These are phyloP conservation scores for Thamnophis sirtalis DNA, from an alignment of 2,113 vertebrate species.

Conservation along the genomic window DNA sequence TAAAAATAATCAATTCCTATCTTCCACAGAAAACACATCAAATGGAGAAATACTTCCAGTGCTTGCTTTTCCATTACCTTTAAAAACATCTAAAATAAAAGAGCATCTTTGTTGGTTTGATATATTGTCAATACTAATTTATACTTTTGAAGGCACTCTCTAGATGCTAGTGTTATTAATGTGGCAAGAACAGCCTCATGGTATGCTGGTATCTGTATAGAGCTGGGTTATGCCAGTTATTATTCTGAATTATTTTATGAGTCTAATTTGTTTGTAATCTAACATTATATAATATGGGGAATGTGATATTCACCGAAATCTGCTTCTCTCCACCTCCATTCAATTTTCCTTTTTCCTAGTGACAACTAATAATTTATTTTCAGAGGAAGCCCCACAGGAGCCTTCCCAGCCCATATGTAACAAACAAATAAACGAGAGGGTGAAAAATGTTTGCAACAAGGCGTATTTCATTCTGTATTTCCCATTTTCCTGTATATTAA, in stretches of 20 bases:
- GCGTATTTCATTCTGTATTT: not conserved
- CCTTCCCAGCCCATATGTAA: not conserved
- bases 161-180: not conserved
- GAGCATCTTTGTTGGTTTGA: not conserved
- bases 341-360: not conserved
- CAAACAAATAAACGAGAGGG: not conserved
- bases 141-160: not conserved
- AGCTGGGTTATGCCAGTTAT: not conserved
- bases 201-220: not conserved
- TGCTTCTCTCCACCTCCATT: not conserved
- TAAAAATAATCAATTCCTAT: conserved; percentile 13
- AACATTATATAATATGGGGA: not conserved
- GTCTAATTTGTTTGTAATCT: not conserved
- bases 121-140: conserved; percentile 15
- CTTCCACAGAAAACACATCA: conserved; percentile 1
- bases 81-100: not conserved
- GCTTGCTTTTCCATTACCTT: not conserved
- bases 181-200: not conserved
- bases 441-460: not conserved
- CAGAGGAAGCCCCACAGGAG: not conserved
- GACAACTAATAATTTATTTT: not conserved
- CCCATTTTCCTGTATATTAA: not conserved
- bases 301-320: not conserved
- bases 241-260: conserved; percentile 15
- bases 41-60: not conserved